These are phyloP conservation scores for Drosophila saltans DNA, from an alignment of 1,140 invertebrate genomes.

Conservation along the genomic window DNA sequence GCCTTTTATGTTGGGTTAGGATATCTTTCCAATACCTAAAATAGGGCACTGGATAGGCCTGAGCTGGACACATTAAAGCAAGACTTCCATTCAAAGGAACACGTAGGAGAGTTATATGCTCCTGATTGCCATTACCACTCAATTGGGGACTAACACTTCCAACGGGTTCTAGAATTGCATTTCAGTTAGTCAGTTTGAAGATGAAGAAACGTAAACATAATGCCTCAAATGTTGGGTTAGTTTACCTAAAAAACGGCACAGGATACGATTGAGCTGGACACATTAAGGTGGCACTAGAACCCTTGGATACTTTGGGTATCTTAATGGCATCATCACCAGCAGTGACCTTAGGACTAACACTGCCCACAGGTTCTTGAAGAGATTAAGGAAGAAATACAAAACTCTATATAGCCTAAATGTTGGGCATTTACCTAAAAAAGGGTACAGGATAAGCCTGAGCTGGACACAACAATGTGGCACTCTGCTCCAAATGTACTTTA, in stretches of 20 bases:
- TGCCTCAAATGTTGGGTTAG: conserved; percentile 59
- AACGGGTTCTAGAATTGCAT: conserved; percentile 84
- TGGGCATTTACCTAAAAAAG: conserved; percentile 86
- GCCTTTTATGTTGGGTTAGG: conserved; percentile 46
- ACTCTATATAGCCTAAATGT: conserved; percentile 32
- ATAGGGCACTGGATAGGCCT: conserved; percentile 87
- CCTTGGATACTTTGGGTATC: conserved; percentile 83
- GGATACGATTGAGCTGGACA: conserved; percentile 87
- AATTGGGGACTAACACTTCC: conserved; percentile 86
- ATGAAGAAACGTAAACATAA: neutral
- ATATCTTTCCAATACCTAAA: conserved; percentile 85
- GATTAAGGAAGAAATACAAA: neutral
- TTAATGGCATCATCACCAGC: conserved; percentile 84
- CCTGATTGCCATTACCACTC: conserved; percentile 66
- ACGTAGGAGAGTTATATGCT: conserved; percentile 63
- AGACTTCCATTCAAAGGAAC: conserved; percentile 83
- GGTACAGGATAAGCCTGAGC: conserved; percentile 88
- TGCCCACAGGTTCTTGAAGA: conserved; percentile 88
- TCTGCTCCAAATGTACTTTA: conserved; percentile 47
- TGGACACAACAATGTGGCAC: conserved; percentile 86
- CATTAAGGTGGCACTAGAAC: conserved; percentile 83
- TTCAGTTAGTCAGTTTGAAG: neutral
- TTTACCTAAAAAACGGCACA: conserved; percentile 86
- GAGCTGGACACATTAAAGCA: conserved; percentile 86
- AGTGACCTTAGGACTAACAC: conserved; percentile 87